These are phyloP conservation scores for Dermochelys coriacea DNA, from an alignment of 2,797 vertebrate species.

Conservation along the genomic window DNA sequence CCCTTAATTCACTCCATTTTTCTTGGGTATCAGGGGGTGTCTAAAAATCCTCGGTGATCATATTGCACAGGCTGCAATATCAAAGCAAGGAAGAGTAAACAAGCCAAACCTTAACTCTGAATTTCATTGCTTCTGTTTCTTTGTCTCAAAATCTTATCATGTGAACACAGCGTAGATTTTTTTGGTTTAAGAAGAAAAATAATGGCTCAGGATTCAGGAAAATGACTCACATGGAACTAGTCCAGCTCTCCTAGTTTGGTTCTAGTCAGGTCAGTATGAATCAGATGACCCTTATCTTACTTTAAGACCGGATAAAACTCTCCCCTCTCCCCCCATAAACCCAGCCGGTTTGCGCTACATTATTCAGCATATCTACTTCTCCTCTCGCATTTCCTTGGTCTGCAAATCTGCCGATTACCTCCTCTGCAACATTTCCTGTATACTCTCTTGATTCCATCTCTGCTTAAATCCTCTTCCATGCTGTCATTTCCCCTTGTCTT, in stretches of 20 bases:
- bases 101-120: conserved; percentile 4
- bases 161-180: conserved; percentile 8
- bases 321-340: conserved; percentile 56
- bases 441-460: conserved; percentile 14
- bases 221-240: conserved; percentile 76
- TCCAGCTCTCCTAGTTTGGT: conserved; percentile 64
- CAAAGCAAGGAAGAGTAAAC: background rate
- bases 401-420: conserved; percentile 22
- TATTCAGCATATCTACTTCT: conserved; percentile 26
- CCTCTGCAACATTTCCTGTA: background rate
- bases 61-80: background rate
- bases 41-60: background rate
- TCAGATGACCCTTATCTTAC: conserved; percentile 79
- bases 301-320: conserved; percentile 69
- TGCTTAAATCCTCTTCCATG: conserved; percentile 22
- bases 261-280: conserved; percentile 75
- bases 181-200: conserved; percentile 71
- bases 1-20: fast-evolving
- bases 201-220: conserved; percentile 71
- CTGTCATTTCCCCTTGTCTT: conserved; percentile 23
- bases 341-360: conserved; percentile 11
- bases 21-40: fast-evolving
- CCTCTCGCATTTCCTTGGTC: conserved; percentile 43
- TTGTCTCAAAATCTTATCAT: conserved; percentile 49
- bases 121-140: background rate